phyloP scores from a whole-genome alignment of 2,797 vertebrate species.

The Morus bassanus region DNA sequence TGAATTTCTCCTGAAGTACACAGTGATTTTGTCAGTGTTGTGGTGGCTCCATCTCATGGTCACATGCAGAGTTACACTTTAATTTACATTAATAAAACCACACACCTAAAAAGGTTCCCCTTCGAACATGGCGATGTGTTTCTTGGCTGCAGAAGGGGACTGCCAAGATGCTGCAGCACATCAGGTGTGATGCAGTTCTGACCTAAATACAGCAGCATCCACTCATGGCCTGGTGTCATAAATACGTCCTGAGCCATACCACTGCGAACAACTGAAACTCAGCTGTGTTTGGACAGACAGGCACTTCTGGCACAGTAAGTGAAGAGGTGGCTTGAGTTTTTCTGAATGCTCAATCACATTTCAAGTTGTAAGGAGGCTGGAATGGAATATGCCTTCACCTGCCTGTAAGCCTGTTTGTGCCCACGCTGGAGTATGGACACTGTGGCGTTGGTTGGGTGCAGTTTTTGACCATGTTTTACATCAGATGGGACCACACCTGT shows the following conservation, averaged over 20 bases:
- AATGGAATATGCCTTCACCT: neutral
- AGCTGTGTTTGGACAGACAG: neutral
- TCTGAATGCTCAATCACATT: neutral
- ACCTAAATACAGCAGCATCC: neutral
- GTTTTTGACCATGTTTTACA: rapidly evolving
- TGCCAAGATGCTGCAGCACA: neutral
- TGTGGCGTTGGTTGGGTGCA: neutral
- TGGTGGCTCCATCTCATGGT: conserved; percentile 39
- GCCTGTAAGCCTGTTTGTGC: neutral
- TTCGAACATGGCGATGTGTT: neutral
- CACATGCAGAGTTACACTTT: neutral
- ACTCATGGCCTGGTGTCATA: neutral
- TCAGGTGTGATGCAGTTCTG: neutral
- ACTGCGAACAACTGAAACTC: neutral
- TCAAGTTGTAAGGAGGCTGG: neutral
- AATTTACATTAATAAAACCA: neutral
- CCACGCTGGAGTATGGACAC: neutral
- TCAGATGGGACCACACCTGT: neutral
- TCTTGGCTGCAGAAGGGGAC: neutral
- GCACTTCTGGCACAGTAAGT: neutral
- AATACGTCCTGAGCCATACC: neutral
- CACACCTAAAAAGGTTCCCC: neutral
- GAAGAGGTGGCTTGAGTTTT: neutral
- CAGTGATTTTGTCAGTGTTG: neutral
- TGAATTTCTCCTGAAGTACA: neutral